Evolutionary conservation across 2,888 invertebrate genomes (phyloP), one percentile per base, ranked within the genome.

Genomic region (Pandemis cinnamomeana): DNA sequence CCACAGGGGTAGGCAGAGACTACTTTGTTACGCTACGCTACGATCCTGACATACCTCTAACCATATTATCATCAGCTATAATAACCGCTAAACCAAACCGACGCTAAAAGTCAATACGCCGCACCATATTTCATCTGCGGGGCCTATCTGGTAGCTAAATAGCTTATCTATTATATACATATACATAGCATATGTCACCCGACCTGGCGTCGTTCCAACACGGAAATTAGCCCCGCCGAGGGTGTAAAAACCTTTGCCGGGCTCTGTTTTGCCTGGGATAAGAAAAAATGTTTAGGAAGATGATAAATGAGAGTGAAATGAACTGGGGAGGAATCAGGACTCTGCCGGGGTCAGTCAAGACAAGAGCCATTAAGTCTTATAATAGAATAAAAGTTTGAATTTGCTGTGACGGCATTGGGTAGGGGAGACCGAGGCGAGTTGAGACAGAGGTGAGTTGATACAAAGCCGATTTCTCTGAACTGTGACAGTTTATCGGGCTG

Each of bases 211-310:
- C 6, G 10, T 11, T 77, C 82, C 82, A 81, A 79, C 74, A 72
- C 73, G 72, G 78, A 79, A 81, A 80, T 80, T 80, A 80, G 79
- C 77, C 77, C 69, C 62, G 75, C 75, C 72, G 69, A 74, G 75
- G 71, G 75, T 75, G 77, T 77, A 80, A 72, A 73, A 79, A 77
- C 77, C 77, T 75, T 76, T 78, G 79, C 82, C 83, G 80, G 79
- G 80, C 82, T 83, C 80, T 79, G 81, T 85, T 84, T 82, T 82
- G 84, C 82, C 83, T 74, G 79, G 78, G 77, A 81, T 81, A 81
- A 79, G 77, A 77, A 72, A 76, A 68, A 80, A 82, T 78, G 81
- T 77, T 80, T 81, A 66, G 20, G 53, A 53, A 67, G 20, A 20
- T 53, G 51, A 67, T 53, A 67, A 48, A 67, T 53, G 67, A 67